Conservation (phyloP, 2,888 invertebrate species). For the Arctia plantaginis region DNA sequence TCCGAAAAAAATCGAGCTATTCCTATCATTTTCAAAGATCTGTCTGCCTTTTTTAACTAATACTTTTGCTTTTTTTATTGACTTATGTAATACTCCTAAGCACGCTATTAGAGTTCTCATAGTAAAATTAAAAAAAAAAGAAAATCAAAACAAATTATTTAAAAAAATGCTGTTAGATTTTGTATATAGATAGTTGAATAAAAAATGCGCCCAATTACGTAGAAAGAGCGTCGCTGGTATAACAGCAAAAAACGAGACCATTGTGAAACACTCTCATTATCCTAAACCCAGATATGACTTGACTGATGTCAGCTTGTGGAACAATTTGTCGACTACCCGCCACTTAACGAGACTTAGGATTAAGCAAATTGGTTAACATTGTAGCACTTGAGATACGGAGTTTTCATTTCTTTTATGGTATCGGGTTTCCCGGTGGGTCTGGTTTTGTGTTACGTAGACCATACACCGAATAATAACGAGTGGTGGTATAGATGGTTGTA, state of each 20-base stretch:
- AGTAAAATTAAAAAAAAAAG: neutral
- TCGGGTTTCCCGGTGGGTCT: conserved; percentile 11
- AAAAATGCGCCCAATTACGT: conserved; percentile 58
- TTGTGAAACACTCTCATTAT: conserved; percentile 54
- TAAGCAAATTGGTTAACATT: conserved; percentile 59
- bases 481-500: neutral
- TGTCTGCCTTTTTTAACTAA: too few species aligned
- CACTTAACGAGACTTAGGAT: conserved; percentile 44
- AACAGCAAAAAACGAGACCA: conserved; percentile 55
- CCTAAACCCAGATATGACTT: conserved; percentile 63
- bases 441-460: conserved; percentile 7
- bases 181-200: conserved; percentile 48
- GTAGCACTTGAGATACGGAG: conserved; percentile 40
- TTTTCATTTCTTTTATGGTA: conserved; percentile 34
- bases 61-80: neutral
- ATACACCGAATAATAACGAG: neutral
- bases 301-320: conserved; percentile 54
- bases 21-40: neutral
- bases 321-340: conserved; percentile 63
- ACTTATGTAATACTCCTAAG: neutral
- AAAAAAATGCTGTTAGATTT: conserved; percentile 40
- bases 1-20: neutral
- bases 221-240: conserved; percentile 44
- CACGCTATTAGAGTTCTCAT: neutral
- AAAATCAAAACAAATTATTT: neutral